Conservation (phyloP, 2,888 invertebrate genomes). For the Amblyjoppa fuscipennis region DNA sequence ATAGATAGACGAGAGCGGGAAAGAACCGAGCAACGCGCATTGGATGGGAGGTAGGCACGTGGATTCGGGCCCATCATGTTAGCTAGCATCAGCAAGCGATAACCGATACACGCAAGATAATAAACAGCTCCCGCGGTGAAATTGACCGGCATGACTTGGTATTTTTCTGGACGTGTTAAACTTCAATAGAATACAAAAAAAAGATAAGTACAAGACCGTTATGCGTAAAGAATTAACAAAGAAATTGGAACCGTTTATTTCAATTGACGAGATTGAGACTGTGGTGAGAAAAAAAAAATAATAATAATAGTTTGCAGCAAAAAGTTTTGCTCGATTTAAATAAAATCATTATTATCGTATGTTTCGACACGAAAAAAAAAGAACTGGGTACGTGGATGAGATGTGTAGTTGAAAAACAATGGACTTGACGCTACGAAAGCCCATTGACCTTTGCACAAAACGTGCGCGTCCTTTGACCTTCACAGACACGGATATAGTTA, state of each 20-base stretch:
- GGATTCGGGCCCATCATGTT: slow-evolving; percentile 4
- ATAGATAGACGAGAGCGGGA: neutral
- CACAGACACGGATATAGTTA: neutral
- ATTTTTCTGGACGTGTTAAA: neutral
- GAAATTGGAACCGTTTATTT: neutral
- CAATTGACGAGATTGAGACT: neutral
- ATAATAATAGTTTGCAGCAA: neutral
- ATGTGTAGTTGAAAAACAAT: neutral
- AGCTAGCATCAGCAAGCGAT: neutral
- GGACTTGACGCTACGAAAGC: neutral
- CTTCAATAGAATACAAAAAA: neutral
- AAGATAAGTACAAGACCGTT: neutral
- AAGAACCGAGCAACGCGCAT: neutral
- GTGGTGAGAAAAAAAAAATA: neutral
- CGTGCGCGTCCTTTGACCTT: neutral
- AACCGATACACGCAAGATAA: neutral
- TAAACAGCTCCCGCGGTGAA: neutral
- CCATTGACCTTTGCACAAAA: neutral
- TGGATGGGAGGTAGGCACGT: neutral
- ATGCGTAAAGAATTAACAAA: neutral
- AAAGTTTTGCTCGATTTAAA: neutral
- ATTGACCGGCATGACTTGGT: neutral
- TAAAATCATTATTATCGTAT: neutral
- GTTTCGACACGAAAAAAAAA: neutral
- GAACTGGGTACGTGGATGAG: neutral